phyloP scores from a whole-genome alignment of 2,888 invertebrate genomes.

The Metacarcinus magister region DNA sequence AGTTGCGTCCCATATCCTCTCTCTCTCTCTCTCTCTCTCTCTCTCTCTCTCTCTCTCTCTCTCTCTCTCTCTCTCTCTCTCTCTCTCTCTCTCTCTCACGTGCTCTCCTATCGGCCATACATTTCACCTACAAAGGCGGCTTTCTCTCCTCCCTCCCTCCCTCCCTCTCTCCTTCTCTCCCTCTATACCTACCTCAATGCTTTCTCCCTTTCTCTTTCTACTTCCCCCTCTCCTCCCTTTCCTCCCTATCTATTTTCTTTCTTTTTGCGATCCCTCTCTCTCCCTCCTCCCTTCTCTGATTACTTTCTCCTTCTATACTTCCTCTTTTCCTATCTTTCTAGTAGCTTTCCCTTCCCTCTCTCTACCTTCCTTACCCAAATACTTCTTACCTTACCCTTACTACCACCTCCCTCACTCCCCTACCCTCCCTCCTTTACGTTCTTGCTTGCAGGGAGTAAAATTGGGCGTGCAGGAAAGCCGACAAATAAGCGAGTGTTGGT shows the following conservation, averaged over 20 bases:
- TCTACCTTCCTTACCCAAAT: too few species aligned
- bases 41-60: constrained; percentile 46
- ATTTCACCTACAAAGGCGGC: too few species aligned
- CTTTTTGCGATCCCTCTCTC: background rate
- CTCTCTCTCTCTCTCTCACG: background rate
- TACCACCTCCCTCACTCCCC: too few species aligned
- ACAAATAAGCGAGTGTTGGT: background rate
- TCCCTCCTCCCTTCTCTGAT: background rate
- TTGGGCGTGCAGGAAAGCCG: background rate
- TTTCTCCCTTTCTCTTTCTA: background rate
- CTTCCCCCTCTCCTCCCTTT: background rate
- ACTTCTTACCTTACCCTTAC: too few species aligned
- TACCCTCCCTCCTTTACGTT: too few species aligned
- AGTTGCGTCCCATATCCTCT: background rate
- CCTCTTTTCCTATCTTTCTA: too few species aligned
- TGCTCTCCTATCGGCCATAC: too few species aligned
- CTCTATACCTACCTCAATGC: background rate
- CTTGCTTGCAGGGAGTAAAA: background rate
- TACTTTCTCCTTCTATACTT: too few species aligned
- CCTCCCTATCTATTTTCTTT: background rate
- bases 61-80: constrained; percentile 3
- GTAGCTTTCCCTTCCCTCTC: too few species aligned
- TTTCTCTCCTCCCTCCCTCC: background rate
- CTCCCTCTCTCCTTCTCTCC: background rate
- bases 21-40: background rate